Evolutionary conservation across 2,113 vertebrate genomes (phyloP).

Genomic region (Mormyrus iriodes): DNA sequence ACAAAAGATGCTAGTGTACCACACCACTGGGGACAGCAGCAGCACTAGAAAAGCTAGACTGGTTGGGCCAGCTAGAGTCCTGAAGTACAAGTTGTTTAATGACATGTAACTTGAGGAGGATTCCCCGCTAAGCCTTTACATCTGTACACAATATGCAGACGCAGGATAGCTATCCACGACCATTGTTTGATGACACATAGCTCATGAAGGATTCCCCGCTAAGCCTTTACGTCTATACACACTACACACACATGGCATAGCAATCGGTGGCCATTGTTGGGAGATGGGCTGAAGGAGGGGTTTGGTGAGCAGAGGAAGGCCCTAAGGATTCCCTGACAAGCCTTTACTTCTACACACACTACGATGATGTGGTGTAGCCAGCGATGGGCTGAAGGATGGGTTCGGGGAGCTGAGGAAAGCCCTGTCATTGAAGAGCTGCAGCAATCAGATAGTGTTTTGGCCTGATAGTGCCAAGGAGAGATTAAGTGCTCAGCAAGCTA

Average conservation of each 20-base stretch:
- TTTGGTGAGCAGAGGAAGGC: background rate
- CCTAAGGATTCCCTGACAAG: background rate
- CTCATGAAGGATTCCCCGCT: background rate
- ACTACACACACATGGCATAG: background rate
- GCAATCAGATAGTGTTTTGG: background rate
- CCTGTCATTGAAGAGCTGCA: background rate
- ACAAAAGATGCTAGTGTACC: background rate
- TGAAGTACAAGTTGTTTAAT: background rate
- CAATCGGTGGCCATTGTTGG: background rate
- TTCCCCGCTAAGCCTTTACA: background rate
- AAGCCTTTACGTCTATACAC: background rate
- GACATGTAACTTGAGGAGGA: background rate
- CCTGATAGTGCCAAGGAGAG: background rate
- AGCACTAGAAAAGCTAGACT: background rate
- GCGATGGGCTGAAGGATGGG: background rate
- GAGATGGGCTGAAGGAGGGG: background rate
- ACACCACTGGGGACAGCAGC: background rate
- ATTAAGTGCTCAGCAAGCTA: constrained; percentile 5
- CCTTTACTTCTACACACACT: background rate
- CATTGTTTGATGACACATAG: background rate
- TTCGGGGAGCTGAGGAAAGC: background rate
- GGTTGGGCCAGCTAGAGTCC: background rate
- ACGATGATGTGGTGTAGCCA: background rate
- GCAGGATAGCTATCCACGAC: background rate
- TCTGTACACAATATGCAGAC: background rate